These are phyloP conservation scores for Callimorpha dominula DNA, from an alignment of 2,888 invertebrate species.

Conservation along the genomic window DNA sequence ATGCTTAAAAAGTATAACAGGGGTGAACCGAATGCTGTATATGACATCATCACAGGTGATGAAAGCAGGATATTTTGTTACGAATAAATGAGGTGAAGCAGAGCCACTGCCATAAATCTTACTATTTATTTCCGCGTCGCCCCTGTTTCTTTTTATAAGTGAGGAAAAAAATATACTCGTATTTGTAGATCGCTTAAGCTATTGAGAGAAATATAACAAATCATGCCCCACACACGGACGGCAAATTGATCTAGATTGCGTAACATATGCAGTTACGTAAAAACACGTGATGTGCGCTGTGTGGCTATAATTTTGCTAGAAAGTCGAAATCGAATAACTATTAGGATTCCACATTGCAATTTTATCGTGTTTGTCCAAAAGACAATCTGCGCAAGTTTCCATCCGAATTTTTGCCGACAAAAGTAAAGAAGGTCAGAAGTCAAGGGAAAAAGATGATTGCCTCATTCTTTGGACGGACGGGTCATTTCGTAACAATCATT, in stretches of 20 bases:
- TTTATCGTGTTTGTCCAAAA: conserved; percentile 51
- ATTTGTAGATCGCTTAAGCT: conserved; percentile 65
- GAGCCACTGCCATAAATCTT: conserved; percentile 70
- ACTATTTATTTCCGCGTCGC: conserved; percentile 74
- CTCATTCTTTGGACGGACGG: too few relatives aligned
- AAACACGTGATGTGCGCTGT: conserved; percentile 52
- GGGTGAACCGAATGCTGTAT: too few relatives aligned
- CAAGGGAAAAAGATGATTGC: too few relatives aligned
- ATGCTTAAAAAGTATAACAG: too few relatives aligned
- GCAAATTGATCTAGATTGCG: conserved; percentile 50
- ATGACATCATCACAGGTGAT: too few relatives aligned
- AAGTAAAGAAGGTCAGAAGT: too few relatives aligned
- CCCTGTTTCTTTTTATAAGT: conserved; percentile 72
- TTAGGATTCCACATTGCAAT: conserved; percentile 64
- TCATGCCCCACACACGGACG: conserved; percentile 41
- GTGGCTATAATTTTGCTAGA: conserved; percentile 64
- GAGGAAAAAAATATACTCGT: conserved; percentile 69
- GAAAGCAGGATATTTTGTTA: too few relatives aligned
- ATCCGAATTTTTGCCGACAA: too few relatives aligned
- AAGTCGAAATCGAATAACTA: conserved; percentile 70
- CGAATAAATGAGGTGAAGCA: conserved; percentile 56
- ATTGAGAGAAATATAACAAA: conserved; percentile 70
- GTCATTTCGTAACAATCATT: too few relatives aligned
- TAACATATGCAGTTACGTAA: conserved; percentile 48
- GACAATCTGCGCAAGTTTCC: too few relatives aligned